phyloP scores from a whole-genome alignment of 2,113 vertebrate genomes.

The Columba livia region DNA sequence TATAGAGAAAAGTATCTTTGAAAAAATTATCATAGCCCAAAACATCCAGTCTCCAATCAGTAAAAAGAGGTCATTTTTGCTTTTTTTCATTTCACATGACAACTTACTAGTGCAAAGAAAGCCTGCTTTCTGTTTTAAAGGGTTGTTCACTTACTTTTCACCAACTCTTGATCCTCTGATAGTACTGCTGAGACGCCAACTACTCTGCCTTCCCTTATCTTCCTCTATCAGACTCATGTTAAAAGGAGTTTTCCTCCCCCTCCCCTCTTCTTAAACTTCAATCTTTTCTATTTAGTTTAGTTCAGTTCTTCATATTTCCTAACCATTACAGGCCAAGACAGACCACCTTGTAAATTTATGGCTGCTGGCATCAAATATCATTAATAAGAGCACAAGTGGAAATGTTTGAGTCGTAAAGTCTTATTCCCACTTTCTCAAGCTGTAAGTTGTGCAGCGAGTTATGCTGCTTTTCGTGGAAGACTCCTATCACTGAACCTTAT shows the following conservation, averaged over 20 bases:
- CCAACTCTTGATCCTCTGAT: neutral
- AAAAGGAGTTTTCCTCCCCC: neutral
- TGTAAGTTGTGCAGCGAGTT: neutral
- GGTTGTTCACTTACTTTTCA: neutral
- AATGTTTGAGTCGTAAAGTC: neutral
- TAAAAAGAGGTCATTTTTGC: neutral
- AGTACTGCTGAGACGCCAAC: neutral
- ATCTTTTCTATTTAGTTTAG: neutral
- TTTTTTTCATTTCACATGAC: neutral
- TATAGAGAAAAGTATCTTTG: neutral
- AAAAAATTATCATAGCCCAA: neutral
- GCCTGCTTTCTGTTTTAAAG: neutral
- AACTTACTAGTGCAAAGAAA: neutral
- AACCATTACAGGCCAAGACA: neutral
- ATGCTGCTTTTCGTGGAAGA: neutral
- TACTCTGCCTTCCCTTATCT: neutral
- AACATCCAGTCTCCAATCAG: neutral
- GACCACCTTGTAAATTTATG: constrained; percentile 9
- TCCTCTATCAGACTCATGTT: accelerated
- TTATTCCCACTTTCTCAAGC: neutral
- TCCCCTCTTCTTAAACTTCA: neutral
- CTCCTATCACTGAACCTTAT: neutral
- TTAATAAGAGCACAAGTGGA: constrained; percentile 3
- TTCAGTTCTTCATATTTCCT: constrained; percentile 1
- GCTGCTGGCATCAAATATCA: neutral